Evolutionary conservation across 2,797 vertebrate genomes (phyloP), one percentile per base, ranked within the genome.

Genomic region (Cirrhinus mrigala): DNA sequence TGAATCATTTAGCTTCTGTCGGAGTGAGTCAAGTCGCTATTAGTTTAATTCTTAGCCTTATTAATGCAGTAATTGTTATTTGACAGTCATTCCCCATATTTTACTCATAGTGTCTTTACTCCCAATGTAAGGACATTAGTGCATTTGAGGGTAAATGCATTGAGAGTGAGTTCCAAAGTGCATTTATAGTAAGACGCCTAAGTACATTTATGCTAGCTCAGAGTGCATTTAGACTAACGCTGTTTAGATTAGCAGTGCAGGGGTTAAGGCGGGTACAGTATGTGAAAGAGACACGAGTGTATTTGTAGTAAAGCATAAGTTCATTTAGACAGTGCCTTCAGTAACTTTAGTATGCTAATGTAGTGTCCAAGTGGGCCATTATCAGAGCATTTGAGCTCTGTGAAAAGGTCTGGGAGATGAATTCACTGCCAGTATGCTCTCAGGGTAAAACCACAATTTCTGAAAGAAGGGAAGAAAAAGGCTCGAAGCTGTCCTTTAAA

Each of bases 41-140:
- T 79, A 62, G 76, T 37, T 50, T 40, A 46, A 73, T 71, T 60
- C 44, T 50, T 73, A 60, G 54, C 52, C 27, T 60, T 54, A 62
- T 79, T 79, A 73, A 85, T 79, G 68, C 76, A 52, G 68, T 80
- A 62, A 73, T 85, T 79, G 56, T 52, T 80, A 64, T 79, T 73
- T 37, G 56, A 73, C 44, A 52, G 50, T 29, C 74, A 6, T 78
- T 84, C 24, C 29, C 20, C 24, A 29, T 70, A n/a, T 79, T 84
- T 84, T 85, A 71, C 29, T 85, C 24, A 12, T 66, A 11, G 56
- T 29, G 66, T 64, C 56, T 73, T 70, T 48, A 70, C 50, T n/a
- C 52, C 6, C 54, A 62, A 20, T 68, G 7, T 56, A 48, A 71
- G 66, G 27, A 27, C 44, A 73, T 71, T 50, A 48, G 66, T 70